These are phyloP conservation scores for Cochlearius cochlearius DNA, from an alignment of 2,113 vertebrate genomes.

Conservation along the genomic window DNA sequence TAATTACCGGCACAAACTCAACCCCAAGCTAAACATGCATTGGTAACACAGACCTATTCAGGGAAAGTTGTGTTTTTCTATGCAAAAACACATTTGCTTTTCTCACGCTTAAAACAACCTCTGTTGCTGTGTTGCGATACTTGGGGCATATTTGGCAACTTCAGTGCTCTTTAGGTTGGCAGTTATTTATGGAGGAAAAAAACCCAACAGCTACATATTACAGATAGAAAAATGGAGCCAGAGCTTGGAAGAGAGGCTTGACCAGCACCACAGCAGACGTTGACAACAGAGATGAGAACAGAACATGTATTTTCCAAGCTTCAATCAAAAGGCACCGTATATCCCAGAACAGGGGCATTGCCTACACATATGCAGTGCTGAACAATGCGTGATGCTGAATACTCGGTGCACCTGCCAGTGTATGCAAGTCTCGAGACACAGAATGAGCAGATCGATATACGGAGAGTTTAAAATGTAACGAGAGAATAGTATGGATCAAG, in stretches of 20 bases:
- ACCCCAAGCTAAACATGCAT: background rate
- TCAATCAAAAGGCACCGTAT: background rate
- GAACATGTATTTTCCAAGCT: background rate
- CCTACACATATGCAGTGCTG: background rate
- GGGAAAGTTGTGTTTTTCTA: background rate
- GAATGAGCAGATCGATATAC: background rate
- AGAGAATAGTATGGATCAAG: background rate
- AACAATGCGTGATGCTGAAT: background rate
- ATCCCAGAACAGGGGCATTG: background rate
- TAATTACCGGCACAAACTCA: background rate
- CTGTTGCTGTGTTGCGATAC: background rate
- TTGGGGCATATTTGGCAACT: background rate
- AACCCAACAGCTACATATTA: background rate
- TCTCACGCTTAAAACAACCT: background rate
- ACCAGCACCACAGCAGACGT: background rate
- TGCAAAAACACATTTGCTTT: background rate
- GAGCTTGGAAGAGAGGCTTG: background rate
- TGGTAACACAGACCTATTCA: background rate
- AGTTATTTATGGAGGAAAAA: background rate
- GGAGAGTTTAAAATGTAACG: background rate
- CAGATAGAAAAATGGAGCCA: background rate
- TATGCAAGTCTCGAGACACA: background rate
- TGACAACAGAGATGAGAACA: background rate
- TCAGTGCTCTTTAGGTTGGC: background rate
- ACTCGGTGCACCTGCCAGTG: background rate